Percentiles rank a stretch among this genome's conserved stretches.
Conservation (phyloP, 2,888 invertebrate species). For the Acleris emargana region DNA sequence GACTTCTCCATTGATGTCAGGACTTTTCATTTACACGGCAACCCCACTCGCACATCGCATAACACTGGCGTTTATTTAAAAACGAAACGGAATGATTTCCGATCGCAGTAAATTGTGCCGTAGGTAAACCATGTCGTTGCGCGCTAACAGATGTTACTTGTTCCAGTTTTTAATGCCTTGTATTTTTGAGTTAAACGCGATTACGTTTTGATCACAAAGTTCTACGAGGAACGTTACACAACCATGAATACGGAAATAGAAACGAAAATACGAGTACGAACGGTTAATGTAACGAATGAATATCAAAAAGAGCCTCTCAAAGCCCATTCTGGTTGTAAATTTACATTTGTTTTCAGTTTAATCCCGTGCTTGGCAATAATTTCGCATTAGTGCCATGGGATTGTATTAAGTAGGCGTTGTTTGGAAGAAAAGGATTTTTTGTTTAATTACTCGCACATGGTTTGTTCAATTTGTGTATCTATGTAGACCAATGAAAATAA, state of each 20-base stretch:
- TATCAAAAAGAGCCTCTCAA: conserved; percentile 8
- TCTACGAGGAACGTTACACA: conserved; percentile 1
- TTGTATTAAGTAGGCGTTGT: background rate
- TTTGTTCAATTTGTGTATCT: background rate
- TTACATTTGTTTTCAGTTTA: conserved; percentile 25
- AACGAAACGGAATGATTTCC: conserved; percentile 65
- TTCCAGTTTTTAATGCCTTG: conserved; percentile 59
- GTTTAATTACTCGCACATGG: background rate
- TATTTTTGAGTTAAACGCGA: conserved; percentile 48
- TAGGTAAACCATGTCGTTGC: conserved; percentile 58
- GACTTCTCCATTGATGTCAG: no score
- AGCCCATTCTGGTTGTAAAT: conserved; percentile 16
- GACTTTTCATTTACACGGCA: no score
- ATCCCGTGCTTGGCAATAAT: conserved; percentile 11
- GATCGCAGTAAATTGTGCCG: conserved; percentile 66
- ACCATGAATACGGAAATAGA: background rate
- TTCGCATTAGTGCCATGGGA: conserved; percentile 17
- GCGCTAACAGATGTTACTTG: conserved; percentile 65
- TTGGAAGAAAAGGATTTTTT: background rate
- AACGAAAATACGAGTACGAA: background rate
- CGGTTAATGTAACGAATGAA: background rate
- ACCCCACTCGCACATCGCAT: conserved; percentile 12
- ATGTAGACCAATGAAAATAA: no score
- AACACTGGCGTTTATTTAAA: conserved; percentile 52
- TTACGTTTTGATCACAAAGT: conserved; percentile 27